phyloP scores from a whole-genome alignment of 2,113 vertebrate species.

The Pomatostomus ruficeps region DNA sequence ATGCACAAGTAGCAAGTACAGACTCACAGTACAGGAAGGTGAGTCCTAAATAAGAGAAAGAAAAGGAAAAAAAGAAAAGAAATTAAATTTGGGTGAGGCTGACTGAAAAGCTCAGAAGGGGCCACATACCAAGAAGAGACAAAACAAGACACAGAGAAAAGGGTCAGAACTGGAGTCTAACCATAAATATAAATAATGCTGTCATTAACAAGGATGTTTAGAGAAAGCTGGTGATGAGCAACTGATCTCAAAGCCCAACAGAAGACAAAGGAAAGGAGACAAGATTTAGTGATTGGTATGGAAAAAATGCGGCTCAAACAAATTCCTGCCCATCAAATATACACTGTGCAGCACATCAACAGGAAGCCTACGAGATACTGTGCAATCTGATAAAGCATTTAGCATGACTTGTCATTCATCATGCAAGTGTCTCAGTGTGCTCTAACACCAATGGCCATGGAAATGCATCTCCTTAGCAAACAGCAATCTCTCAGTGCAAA shows the following conservation, averaged over 20 bases:
- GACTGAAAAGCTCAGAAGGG: background rate
- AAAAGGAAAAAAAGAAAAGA: background rate
- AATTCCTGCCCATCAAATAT: background rate
- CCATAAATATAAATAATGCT: conserved; percentile 10
- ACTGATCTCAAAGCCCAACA: background rate
- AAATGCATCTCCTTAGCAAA: background rate
- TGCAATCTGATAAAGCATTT: background rate
- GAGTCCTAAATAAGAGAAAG: background rate
- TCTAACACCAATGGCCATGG: background rate
- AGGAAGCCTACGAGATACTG: background rate
- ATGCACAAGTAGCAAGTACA: background rate
- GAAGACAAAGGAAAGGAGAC: background rate
- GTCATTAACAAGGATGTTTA: conserved; percentile 1
- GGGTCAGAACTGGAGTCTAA: background rate
- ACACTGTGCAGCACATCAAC: background rate
- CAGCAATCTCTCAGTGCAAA: background rate
- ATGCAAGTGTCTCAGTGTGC: background rate
- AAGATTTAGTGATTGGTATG: background rate
- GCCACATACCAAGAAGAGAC: background rate
- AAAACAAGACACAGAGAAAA: background rate
- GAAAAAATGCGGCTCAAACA: background rate
- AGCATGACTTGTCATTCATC: background rate
- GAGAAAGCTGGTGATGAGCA: conserved; percentile 3
- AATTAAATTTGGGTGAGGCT: background rate
- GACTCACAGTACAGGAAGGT: background rate